Percentiles rank a stretch among this genome's conserved stretches.
phyloP scores from a whole-genome alignment of 2,888 invertebrate genomes.

The Trissoscelio sp. region DNA sequence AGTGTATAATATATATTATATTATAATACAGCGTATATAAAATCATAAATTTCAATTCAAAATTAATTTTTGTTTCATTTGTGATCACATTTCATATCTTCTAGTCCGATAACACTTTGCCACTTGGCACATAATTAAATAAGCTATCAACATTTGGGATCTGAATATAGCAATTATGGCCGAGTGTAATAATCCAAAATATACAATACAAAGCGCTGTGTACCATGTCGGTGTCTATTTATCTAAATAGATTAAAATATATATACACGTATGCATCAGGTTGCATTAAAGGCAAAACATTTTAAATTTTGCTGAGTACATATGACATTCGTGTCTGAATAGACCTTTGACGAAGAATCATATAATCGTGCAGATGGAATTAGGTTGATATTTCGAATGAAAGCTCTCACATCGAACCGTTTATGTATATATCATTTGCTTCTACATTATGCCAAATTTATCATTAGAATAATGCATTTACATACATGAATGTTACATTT shows the following conservation, averaged over 20 bases:
- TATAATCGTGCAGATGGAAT: slow-evolving; percentile 36
- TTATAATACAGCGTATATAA: too few relatives aligned
- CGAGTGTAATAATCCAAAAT: too few relatives aligned
- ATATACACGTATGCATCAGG: background rate
- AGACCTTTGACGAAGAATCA: slow-evolving; percentile 39
- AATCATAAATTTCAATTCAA: too few relatives aligned
- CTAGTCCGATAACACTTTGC: too few relatives aligned
- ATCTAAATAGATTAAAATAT: background rate
- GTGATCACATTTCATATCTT: too few relatives aligned
- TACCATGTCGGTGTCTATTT: too few relatives aligned
- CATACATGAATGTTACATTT: slow-evolving; percentile 21
- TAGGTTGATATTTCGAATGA: slow-evolving; percentile 51
- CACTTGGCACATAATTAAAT: too few relatives aligned
- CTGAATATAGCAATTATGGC: too few relatives aligned
- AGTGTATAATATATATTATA: too few relatives aligned
- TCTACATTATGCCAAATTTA: slow-evolving; percentile 34
- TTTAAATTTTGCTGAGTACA: slow-evolving; percentile 3
- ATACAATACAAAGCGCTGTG: too few relatives aligned
- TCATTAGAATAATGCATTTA: slow-evolving; percentile 39
- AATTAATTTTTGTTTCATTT: too few relatives aligned
- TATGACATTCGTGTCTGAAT: slow-evolving; percentile 19
- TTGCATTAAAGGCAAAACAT: background rate
- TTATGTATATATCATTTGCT: slow-evolving; percentile 44
- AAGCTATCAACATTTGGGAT: too few relatives aligned
- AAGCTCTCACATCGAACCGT: slow-evolving; percentile 41